These are phyloP conservation scores for Craseonycteris thonglongyai DNA, from an alignment of 2,113 vertebrate species.

Conservation along the genomic window DNA sequence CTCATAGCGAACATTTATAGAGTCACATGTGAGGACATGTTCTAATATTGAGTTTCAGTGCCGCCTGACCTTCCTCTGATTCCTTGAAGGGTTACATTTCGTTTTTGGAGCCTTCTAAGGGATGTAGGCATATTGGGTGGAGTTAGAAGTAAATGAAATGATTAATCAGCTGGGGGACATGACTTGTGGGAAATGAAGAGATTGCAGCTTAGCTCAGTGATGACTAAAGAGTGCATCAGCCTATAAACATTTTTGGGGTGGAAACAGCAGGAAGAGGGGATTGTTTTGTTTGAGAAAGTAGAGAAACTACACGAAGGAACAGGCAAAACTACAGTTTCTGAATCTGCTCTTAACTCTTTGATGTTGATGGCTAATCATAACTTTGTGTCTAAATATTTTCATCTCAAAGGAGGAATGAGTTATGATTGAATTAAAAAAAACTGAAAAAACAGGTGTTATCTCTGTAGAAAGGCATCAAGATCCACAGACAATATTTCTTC, in stretches of 20 bases:
- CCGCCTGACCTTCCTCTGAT: background rate
- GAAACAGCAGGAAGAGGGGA: background rate
- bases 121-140: background rate
- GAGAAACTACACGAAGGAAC: background rate
- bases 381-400: background rate
- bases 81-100: background rate
- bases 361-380: background rate
- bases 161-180: slow-evolving; percentile 25
- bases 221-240: slow-evolving; percentile 48
- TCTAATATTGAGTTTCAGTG: background rate
- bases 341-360: background rate
- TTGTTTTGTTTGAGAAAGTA: background rate
- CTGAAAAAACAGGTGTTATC: background rate
- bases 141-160: slow-evolving; percentile 25
- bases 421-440: background rate
- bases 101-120: background rate
- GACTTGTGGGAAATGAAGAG: slow-evolving; percentile 46
- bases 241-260: slow-evolving; percentile 17
- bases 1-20: background rate
- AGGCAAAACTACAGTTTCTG: background rate
- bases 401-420: background rate
- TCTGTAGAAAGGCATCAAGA: background rate
- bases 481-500: background rate
- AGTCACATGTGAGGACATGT: background rate
- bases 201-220: slow-evolving; percentile 1